A percentile compares a stretch with the other conserved stretches of the same genome.
Conservation (phyloP, 2,113 vertebrate genomes). For the Elaphurus davidianus region DNA sequence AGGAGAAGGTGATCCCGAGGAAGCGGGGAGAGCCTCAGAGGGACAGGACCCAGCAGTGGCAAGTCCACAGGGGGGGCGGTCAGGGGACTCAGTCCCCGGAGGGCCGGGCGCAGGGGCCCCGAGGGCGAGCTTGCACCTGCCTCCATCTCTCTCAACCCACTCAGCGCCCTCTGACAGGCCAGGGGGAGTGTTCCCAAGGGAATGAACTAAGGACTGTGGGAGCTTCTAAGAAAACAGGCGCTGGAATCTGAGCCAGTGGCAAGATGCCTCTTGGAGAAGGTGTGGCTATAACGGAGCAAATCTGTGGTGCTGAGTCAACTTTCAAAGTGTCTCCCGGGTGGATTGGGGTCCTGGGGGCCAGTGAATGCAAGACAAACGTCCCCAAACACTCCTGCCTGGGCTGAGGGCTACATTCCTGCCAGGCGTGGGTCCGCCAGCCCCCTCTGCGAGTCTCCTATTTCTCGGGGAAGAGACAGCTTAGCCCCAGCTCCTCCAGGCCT, state of each 20-base stretch:
- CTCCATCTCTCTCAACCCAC: accelerated
- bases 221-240: accelerated
- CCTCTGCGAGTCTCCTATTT: background rate
- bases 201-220: accelerated
- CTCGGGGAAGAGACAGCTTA: background rate
- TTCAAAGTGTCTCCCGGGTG: accelerated
- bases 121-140: accelerated
- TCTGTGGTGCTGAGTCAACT: accelerated
- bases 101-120: accelerated
- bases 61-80: accelerated
- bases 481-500: background rate
- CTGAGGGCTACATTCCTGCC: accelerated
- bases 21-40: accelerated
- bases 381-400: accelerated
- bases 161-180: accelerated
- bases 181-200: accelerated
- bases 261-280: accelerated
- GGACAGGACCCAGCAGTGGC: accelerated
- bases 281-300: accelerated
- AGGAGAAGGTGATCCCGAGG: accelerated
- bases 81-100: accelerated
- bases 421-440: accelerated
- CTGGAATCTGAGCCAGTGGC: accelerated
- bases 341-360: background rate
- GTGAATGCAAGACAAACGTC: accelerated